Evolutionary conservation across 2,113 vertebrate genomes (phyloP).

Genomic region (Notarius quadriscutis): DNA sequence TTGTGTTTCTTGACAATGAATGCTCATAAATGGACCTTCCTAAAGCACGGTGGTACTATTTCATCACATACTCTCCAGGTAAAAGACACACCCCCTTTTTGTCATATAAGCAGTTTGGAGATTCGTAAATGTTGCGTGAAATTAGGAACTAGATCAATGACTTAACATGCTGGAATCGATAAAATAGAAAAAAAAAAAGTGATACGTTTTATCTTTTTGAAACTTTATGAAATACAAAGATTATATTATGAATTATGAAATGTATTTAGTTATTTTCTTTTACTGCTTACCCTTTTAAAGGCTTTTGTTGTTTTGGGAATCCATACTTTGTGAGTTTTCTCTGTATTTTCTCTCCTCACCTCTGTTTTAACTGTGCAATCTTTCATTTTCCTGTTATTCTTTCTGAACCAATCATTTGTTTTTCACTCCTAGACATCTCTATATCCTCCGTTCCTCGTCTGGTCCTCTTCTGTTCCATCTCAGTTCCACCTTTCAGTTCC

Average conservation of each 20-base stretch:
- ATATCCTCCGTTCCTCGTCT: background rate
- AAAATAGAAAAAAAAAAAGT: background rate
- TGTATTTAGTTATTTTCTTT: background rate
- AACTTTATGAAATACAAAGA: background rate
- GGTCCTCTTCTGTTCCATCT: background rate
- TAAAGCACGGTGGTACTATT: background rate
- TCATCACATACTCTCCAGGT: background rate
- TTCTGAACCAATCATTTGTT: background rate
- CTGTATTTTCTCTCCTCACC: background rate
- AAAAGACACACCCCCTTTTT: background rate
- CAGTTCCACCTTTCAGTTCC: constrained; percentile 8
- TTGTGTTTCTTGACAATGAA: background rate
- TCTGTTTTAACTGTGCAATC: background rate
- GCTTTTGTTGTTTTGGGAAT: background rate
- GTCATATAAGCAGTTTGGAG: background rate
- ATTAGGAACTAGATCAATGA: background rate
- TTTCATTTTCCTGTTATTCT: background rate
- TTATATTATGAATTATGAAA: too few relatives aligned
- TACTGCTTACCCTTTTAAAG: background rate
- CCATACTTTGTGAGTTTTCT: background rate
- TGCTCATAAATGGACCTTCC: background rate
- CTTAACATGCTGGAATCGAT: background rate
- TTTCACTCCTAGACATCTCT: background rate
- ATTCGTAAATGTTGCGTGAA: background rate
- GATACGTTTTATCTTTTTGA: background rate